A percentile compares a stretch with the other conserved stretches of the same genome.
These are phyloP conservation scores for Hyposoter dolosus DNA, from an alignment of 2,888 invertebrate genomes.

Conservation along the genomic window DNA sequence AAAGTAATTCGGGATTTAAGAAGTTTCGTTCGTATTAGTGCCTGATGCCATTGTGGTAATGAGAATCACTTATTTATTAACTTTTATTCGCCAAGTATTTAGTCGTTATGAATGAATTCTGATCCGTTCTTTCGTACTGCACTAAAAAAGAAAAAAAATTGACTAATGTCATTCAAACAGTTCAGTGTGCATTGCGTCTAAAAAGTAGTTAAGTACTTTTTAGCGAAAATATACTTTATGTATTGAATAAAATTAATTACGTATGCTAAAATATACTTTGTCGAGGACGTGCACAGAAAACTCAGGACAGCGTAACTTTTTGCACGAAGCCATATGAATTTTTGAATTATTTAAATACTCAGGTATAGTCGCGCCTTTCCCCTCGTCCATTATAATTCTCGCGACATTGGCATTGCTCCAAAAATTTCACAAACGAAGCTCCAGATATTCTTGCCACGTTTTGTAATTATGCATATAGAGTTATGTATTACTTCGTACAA, in stretches of 20 bases:
- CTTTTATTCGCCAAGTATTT: background rate
- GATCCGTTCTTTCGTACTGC: background rate
- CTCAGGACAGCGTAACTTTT: slow-evolving; percentile 1
- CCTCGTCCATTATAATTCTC: background rate
- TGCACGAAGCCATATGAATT: slow-evolving; percentile 4
- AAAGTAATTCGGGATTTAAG: slow-evolving; percentile 39
- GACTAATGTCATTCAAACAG: background rate
- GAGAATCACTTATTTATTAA: background rate
- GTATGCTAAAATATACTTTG: slow-evolving; percentile 14
- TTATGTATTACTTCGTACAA: background rate
- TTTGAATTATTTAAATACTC: slow-evolving; percentile 15
- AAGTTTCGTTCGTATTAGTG: slow-evolving; percentile 16
- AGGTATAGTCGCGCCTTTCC: background rate
- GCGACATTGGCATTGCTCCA: background rate
- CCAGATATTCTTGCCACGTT: background rate
- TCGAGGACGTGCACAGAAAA: slow-evolving; percentile 6
- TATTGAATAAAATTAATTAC: slow-evolving; percentile 10
- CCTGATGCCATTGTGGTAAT: background rate
- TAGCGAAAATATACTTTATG: slow-evolving; percentile 3
- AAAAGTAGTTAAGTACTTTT: background rate
- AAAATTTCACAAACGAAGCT: background rate
- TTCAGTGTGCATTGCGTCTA: background rate
- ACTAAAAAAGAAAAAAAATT: background rate
- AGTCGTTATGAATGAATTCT: background rate
- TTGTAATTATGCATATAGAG: background rate